phyloP scores from a whole-genome alignment of 2,113 vertebrate genomes.

The Oncorhynchus gorbuscha region DNA sequence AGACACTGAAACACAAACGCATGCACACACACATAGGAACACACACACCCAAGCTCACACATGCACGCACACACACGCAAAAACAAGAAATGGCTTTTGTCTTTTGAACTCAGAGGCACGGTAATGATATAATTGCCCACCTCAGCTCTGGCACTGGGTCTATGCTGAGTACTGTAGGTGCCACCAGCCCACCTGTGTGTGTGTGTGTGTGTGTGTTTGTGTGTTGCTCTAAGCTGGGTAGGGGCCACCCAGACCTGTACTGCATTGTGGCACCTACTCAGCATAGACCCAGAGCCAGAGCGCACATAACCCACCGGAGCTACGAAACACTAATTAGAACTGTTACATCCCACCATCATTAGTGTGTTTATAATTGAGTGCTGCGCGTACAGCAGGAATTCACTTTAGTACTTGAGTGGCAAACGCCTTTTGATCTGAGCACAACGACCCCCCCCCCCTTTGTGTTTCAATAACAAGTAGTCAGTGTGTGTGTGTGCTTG shows the following conservation, averaged over 20 bases:
- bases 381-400: conserved; percentile 13
- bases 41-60: not conserved
- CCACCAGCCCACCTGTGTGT: too few species aligned
- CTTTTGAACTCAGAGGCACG: too few species aligned
- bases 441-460: not conserved
- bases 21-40: conserved; percentile 30
- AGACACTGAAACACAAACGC: conserved; percentile 14
- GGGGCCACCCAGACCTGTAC: not conserved
- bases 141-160: not conserved
- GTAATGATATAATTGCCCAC: not conserved
- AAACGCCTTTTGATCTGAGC: not conserved
- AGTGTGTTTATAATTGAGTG: conserved; percentile 46
- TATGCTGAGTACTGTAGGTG: too few species aligned
- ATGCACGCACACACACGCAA: too few species aligned
- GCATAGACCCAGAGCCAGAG: not conserved
- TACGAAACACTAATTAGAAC: conserved; percentile 49
- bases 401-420: conserved; percentile 7
- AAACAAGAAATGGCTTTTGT: not conserved
- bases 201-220: too few species aligned
- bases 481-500: too few species aligned
- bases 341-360: conserved; percentile 37
- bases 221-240: not conserved
- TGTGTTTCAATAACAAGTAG: too few species aligned
- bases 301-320: conserved; percentile 7
- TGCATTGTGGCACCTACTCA: too few species aligned